A percentile compares a stretch with the other conserved stretches of the same genome.
Evolutionary conservation across 2,888 invertebrate species (phyloP).

Genomic region (Norana najaformis): DNA sequence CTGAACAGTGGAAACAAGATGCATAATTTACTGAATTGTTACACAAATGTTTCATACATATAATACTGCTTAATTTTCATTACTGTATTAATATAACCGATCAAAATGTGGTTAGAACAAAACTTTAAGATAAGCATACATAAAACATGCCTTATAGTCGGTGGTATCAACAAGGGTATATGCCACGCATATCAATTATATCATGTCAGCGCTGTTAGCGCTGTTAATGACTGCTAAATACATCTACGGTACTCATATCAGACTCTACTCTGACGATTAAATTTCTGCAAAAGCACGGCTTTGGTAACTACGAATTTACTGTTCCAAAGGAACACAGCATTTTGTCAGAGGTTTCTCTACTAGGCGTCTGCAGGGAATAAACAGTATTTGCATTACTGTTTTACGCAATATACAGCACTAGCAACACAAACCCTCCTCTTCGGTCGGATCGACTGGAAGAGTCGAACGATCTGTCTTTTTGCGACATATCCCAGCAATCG

Average conservation of each 20-base stretch:
- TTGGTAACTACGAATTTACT: background rate
- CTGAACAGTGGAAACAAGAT: background rate
- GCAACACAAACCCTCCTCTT: slow-evolving; percentile 10
- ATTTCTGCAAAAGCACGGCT: background rate
- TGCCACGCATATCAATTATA: background rate
- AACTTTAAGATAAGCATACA: background rate
- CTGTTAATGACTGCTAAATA: too few relatives aligned
- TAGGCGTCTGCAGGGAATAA: background rate
- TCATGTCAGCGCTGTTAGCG: too few relatives aligned
- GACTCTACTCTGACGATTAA: background rate
- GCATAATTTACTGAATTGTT: background rate
- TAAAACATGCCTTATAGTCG: background rate
- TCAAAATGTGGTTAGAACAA: too few relatives aligned
- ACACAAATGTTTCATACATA: background rate
- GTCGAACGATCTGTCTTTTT: slow-evolving; percentile 26
- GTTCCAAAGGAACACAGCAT: background rate
- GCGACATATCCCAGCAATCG: background rate
- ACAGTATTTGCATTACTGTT: too few relatives aligned
- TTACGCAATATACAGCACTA: background rate
- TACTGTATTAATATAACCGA: background rate
- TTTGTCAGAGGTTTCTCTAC: background rate
- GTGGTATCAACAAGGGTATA: background rate
- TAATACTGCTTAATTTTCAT: background rate
- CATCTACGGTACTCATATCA: background rate
- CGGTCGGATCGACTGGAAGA: slow-evolving; percentile 23